Evolutionary conservation across 2,797 vertebrate genomes (phyloP), one percentile per base, ranked within the genome.

Genomic region (Gallinago stenura): DNA sequence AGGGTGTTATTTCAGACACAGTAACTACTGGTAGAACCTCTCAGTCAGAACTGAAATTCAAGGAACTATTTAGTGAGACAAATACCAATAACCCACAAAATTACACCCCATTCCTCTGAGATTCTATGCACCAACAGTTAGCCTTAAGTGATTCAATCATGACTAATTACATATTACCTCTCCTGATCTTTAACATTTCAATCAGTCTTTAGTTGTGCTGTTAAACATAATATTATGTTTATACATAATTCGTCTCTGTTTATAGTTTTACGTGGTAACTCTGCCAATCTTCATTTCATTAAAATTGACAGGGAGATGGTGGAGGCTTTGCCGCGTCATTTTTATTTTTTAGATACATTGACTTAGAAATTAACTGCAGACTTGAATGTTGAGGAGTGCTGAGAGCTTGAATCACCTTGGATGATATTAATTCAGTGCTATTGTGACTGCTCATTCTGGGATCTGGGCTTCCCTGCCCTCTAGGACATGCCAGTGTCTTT

Each of bases 101-200:
- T 89, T 90, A 62, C 26, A 83, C 37, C 61, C 79, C 22, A 6
- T 87, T 93, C 82, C 81, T 95, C 51, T 87, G 83, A 89, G 71
- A 61, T 41, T 86, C 45, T 71, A 4, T 61, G 41, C 53, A 88
- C 37, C n/a, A 85, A 70, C n/a, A 89, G 71, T 89, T 87, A 94
- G 12, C 50, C 78, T 80, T 85, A 89, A 94, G 65, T 79, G 89
- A 93, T 88, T 95, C 39, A 93, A 16, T 97, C 39, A n/a, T 62
- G 79, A 39, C 87, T 96, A 93, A 96, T 96, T 93, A 26, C 25
- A 9, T 78, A 69, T 81, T 95, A 87, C 45, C 19, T 61, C 68
- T 66, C 48, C 41, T 78, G 81, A 93, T 95, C 87, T 94, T 93
- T 90, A 94, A 80, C 64, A 56, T 77, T 89, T 92, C 56, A 94